Percentiles rank a stretch among this genome's conserved stretches.
phyloP scores from a whole-genome alignment of 2,797 vertebrate genomes.

The Natrix natrix region DNA sequence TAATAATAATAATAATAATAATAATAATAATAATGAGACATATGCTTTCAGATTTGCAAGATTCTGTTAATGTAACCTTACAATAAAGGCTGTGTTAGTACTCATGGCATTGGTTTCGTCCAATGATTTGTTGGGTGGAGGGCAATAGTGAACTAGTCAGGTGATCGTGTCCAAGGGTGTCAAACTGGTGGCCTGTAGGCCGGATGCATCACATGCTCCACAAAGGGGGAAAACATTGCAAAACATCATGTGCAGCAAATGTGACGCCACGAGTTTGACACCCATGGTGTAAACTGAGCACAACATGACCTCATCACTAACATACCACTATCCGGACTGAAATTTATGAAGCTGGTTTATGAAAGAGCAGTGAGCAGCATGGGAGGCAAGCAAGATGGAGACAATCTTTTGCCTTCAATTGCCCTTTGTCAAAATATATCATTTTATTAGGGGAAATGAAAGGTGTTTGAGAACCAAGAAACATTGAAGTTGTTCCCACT shows the following conservation, averaged over 20 bases:
- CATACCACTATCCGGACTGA: background rate
- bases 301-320: background rate
- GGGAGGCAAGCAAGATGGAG: background rate
- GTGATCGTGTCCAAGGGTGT: background rate
- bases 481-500: background rate
- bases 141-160: background rate
- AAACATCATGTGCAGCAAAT: too few species aligned
- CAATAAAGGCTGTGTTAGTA: background rate
- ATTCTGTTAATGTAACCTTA: background rate
- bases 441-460: background rate
- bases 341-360: background rate
- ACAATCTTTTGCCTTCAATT: background rate
- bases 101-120: background rate
- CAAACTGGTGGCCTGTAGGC: too few species aligned
- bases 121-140: background rate
- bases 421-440: rapidly evolving
- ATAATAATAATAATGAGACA: background rate
- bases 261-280: too few species aligned
- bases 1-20: too few species aligned
- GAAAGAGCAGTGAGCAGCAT: background rate
- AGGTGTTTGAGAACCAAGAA: rapidly evolving
- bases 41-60: background rate
- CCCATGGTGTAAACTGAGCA: background rate
- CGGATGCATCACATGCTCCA: too few species aligned
- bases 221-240: too few species aligned